Base-by-base conservation (phyloP, 2,113 vertebrate species). In the Pluvialis apricaria region DNA sequence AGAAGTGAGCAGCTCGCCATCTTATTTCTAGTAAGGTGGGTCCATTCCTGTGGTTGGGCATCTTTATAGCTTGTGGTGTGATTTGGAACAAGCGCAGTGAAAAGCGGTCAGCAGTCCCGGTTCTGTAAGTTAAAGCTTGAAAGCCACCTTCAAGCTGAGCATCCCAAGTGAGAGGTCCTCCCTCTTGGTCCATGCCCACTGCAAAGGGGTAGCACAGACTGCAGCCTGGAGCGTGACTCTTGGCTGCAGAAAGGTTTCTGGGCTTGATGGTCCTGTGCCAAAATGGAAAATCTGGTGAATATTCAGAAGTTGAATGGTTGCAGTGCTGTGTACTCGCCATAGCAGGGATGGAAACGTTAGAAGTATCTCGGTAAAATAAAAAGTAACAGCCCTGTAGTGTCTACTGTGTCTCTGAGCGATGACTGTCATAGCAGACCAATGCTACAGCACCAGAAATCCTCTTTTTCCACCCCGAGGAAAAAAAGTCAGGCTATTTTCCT, bases 191-290 rank as follows among this genome's bases (percentile, higher is more conserved):
- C 24, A 17, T 51, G n/a, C 13, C 34, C 38, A 15, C 55, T 34
- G 51, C 15, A 58, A 78, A 81, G 25, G 17, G 13, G 24, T 3
- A 38, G 22, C 17, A 5, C 2, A 6, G 9, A 36, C 60, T 84
- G 52, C 17, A 82, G 15, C 64, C 28, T 21, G 36, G 15, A 38
- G 6, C 1, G 5, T 49, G 57, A 58, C 40, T 55, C 45, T 22
- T 13, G 13, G n/a, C 10, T 83, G 45, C 45, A 66, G 42, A 32
- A 90, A 77, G 31, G 40, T 49, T 22, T 68, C 77, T 91, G 87
- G 31, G 21, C 14, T 57, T 2, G 0, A 5, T 5, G 15, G 19
- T 4, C 15, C 24, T 1, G 0, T 7, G 38, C 15, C 34, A 62
- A n/a, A 34, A 65, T 13, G n/a, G 54, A 44, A 58, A 88, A 62